Evolutionary conservation across 2,113 vertebrate genomes (phyloP).

Genomic region (Pygoscelis antarcticus): DNA sequence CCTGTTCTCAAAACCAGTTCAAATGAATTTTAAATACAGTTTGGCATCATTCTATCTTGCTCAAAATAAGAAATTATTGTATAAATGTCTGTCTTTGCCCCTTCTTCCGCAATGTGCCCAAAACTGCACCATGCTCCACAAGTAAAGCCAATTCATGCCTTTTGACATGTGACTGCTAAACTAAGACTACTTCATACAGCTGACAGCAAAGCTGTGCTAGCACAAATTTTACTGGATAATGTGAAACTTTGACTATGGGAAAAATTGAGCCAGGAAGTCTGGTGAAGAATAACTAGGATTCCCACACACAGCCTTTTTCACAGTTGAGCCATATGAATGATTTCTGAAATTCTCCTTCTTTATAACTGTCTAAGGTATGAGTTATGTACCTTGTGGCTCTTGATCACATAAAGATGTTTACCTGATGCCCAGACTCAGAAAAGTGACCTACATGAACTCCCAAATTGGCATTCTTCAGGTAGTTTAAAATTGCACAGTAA

Average conservation of each 20-base stretch:
- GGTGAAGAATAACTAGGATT: not conserved
- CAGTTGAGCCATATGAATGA: not conserved
- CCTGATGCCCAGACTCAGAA: not conserved
- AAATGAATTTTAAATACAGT: not conserved
- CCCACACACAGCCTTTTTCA: not conserved
- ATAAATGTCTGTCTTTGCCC: not conserved
- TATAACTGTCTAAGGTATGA: not conserved
- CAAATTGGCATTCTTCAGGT: not conserved
- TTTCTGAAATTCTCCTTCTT: not conserved
- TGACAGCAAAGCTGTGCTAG: not conserved
- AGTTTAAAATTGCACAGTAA: not conserved
- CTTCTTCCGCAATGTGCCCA: rapidly evolving
- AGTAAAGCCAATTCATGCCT: not conserved
- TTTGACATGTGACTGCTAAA: not conserved
- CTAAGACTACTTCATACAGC: not conserved
- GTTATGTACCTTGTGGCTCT: not conserved
- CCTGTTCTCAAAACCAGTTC: not conserved
- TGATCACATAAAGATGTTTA: not conserved
- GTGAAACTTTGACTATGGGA: not conserved
- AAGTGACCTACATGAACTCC: not conserved
- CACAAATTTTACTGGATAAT: not conserved
- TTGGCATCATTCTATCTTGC: not conserved
- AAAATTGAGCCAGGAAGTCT: not conserved
- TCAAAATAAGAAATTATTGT: not conserved
- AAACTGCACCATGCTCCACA: not conserved